phyloP scores from a whole-genome alignment of 2,888 invertebrate genomes.

The Nudaria mundana region DNA sequence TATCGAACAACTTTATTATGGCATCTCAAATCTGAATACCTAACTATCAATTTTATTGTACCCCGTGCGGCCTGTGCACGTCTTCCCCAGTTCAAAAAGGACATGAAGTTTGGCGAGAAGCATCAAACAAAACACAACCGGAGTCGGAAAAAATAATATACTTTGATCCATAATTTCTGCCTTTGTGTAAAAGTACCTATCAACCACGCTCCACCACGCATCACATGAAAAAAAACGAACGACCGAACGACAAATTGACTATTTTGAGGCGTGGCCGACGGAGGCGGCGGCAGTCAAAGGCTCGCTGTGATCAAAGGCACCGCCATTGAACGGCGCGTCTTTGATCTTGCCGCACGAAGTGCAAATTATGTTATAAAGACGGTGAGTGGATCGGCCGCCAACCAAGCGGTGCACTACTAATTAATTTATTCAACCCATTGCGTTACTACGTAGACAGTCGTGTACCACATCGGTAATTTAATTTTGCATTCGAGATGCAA shows the following conservation, averaged over 20 bases:
- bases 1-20: too few species aligned
- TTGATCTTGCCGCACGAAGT: constrained; percentile 80
- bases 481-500: too few species aligned
- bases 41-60: too few species aligned
- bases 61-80: too few species aligned
- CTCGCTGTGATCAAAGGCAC: constrained; percentile 76
- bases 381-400: constrained; percentile 70
- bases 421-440: constrained; percentile 75
- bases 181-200: constrained; percentile 25
- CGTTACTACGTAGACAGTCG: too few species aligned
- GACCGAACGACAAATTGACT: constrained; percentile 75
- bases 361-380: constrained; percentile 82
- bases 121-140: too few species aligned
- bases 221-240: constrained; percentile 55
- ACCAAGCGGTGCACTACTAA: constrained; percentile 67
- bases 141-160: constrained; percentile 6
- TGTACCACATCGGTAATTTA: too few species aligned
- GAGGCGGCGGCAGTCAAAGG: constrained; percentile 76
- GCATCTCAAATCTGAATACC: too few species aligned
- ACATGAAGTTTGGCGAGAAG: too few species aligned
- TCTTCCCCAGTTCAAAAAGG: too few species aligned
- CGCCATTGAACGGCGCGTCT: constrained; percentile 71
- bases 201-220: constrained; percentile 13
- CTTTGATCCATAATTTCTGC: constrained; percentile 17
- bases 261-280: constrained; percentile 74